Percentiles rank a stretch among this genome's conserved stretches.
These are phyloP conservation scores for Poeciliopsis turrubarensis DNA, from an alignment of 2,113 vertebrate genomes.

Conservation along the genomic window DNA sequence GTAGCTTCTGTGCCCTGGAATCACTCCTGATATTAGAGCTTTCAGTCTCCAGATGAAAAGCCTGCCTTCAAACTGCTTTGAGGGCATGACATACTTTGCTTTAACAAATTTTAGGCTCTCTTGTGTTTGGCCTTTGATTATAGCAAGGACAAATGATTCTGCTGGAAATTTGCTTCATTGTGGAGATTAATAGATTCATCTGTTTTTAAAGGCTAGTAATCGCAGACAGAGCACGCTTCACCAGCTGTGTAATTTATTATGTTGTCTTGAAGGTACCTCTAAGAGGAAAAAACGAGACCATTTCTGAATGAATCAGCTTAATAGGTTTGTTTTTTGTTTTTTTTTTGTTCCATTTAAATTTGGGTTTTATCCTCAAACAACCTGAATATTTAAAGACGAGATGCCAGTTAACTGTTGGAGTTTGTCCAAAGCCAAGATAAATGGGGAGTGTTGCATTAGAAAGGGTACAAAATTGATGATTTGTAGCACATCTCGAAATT, in stretches of 20 bases:
- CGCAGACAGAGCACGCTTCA: neutral
- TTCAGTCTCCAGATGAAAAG: conserved; percentile 18
- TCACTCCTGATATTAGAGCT: neutral
- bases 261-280: neutral
- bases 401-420: neutral
- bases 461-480: neutral
- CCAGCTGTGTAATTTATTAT: neutral
- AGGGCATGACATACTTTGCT: conserved; percentile 21
- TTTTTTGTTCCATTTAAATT: neutral
- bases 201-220: conserved; percentile 30
- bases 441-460: neutral
- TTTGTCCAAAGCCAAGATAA: neutral
- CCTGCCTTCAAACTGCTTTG: conserved; percentile 13
- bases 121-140: conserved; percentile 53
- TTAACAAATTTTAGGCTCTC: conserved; percentile 31
- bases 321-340: neutral
- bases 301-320: neutral
- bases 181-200: conserved; percentile 27
- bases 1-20: conserved; percentile 10
- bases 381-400: neutral
- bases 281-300: neutral
- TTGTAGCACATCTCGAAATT: neutral
- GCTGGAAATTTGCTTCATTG: conserved; percentile 13
- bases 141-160: conserved; percentile 17
- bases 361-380: neutral